Percentiles rank a stretch among this genome's conserved stretches.
phyloP scores from a whole-genome alignment of 2,888 invertebrate genomes.

The Leucania comma region DNA sequence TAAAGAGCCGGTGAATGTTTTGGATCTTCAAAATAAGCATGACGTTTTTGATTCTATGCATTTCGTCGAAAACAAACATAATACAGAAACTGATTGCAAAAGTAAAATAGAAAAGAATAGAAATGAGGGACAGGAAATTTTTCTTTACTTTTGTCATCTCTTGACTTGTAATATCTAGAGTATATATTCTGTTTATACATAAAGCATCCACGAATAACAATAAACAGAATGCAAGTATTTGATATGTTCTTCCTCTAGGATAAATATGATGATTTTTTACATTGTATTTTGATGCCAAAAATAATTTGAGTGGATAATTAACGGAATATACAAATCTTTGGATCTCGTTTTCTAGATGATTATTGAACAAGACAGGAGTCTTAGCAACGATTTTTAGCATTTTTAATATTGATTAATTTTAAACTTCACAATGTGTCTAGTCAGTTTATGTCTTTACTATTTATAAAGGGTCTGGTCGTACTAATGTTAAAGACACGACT shows the following conservation, averaged over 20 bases:
- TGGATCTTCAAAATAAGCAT: background rate
- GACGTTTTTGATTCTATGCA: background rate
- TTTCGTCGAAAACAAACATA: constrained; percentile 17
- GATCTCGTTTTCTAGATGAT: constrained; percentile 3
- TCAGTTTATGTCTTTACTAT: background rate
- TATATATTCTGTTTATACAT: background rate
- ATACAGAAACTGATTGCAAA: background rate
- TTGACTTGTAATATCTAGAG: background rate
- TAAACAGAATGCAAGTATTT: constrained; percentile 1
- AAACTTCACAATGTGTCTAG: background rate
- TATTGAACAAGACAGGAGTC: background rate
- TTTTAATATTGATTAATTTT: background rate
- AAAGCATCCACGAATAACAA: constrained; percentile 1
- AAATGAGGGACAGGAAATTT: background rate
- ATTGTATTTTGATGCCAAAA: constrained; percentile 18
- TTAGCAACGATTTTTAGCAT: background rate
- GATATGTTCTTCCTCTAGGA: constrained; percentile 20
- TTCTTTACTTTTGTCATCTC: background rate
- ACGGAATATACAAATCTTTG: constrained; percentile 12
- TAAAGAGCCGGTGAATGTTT: background rate
- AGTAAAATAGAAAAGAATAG: background rate
- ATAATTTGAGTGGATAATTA: constrained; percentile 7
- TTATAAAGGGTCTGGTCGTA: background rate
- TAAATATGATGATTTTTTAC: constrained; percentile 10
- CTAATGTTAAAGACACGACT: background rate